Conservation (phyloP, 2,797 vertebrate genomes). For the Rhinoraja longicauda region DNA sequence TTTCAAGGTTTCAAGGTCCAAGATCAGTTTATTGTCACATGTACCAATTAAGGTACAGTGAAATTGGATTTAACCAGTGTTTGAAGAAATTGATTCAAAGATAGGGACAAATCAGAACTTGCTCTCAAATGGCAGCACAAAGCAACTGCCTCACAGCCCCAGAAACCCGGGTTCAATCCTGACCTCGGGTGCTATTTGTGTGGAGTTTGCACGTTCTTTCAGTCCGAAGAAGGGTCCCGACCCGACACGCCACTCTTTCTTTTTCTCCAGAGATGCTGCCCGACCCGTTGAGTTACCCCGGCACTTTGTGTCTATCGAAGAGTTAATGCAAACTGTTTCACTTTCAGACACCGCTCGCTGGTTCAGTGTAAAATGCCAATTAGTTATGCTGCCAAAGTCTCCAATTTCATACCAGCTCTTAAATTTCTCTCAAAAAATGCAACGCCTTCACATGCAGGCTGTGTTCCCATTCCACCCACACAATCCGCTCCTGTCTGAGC, state of each 20-base stretch:
- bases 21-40: too few species aligned
- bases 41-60: too few species aligned
- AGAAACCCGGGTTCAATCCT: too few species aligned
- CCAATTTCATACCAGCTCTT: constrained; percentile 22
- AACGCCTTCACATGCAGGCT: constrained; percentile 19
- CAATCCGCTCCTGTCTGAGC: constrained; percentile 17
- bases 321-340: background rate
- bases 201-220: too few species aligned
- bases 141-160: too few species aligned
- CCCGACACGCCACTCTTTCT: too few species aligned
- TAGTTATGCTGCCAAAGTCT: constrained; percentile 11
- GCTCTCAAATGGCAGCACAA: background rate
- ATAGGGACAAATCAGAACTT: background rate
- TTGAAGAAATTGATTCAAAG: background rate
- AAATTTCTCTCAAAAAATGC: constrained; percentile 15
- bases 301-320: background rate
- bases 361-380: constrained; percentile 33
- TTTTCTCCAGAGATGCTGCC: too few species aligned
- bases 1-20: too few species aligned
- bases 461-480: background rate
- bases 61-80: background rate
- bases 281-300: too few species aligned
- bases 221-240: too few species aligned
- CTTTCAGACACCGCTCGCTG: constrained; percentile 19
- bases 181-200: too few species aligned